Evolutionary conservation across 2,888 invertebrate species (phyloP), one percentile per base, ranked within the genome.

Genomic region (Globia sparganii): DNA sequence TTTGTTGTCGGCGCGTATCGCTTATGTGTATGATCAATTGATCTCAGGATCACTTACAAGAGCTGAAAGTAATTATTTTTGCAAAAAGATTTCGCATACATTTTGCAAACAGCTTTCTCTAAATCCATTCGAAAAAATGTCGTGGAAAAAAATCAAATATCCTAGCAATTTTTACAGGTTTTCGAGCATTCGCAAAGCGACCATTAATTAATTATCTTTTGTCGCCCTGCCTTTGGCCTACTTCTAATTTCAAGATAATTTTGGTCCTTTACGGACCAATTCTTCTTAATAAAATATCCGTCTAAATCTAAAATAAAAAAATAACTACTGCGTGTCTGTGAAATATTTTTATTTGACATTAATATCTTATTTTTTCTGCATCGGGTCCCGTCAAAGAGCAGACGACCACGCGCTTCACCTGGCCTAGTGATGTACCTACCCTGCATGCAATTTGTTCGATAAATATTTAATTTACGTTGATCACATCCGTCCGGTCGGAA

Each of bases 331-430:
- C 9, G 31, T 66, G 28, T 58, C 62, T 53, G 43, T 80, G n/a
- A 58, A 75, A 79, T 83, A 84, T 72, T 58, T 46, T 53, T 81
- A 77, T 83, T 85, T 87, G 79, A 78, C 78, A 82, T 80, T 78
- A 79, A 82, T 83, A 82, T 87, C 84, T 90, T 87, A 84, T 87
- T 82, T 68, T 83, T 85, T 83, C 78, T 77, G 76, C 80, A 77
- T 84, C 86, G 67, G 77, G 56, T 79, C 56, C 71, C 90, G 88
- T 88, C 92, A 91, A 90, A 92, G 91, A 91, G 90, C 91, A 91
- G 90, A 91, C 90, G 91, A 90, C 89, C 90, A 93, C 94, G 94
- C 93, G 95, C 93, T 93, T 90, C 95, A 96, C 95, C 95, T 96
- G 95, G 95, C 87, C 62, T 93, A 94, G 94, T 90, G 94, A 85